Percentiles rank a stretch among this genome's conserved stretches.
phyloP scores from a whole-genome alignment of 2,797 vertebrate species.

The Gymnoscopelus microlampas region DNA sequence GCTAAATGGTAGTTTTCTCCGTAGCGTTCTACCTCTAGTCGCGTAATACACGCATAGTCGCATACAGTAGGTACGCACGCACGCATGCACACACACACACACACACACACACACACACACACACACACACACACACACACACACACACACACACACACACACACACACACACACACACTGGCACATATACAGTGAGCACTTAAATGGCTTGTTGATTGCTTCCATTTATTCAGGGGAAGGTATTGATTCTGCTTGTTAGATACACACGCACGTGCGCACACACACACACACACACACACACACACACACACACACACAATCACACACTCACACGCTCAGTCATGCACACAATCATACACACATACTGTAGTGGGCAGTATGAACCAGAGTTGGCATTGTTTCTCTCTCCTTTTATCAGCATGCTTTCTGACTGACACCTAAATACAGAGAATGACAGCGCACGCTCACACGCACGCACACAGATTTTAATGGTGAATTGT shows the following conservation, averaged over 20 bases:
- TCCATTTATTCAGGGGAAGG: slow-evolving; percentile 56
- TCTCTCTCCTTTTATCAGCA: slow-evolving; percentile 41
- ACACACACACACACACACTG: slow-evolving; percentile 17
- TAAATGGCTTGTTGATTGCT: slow-evolving; percentile 70
- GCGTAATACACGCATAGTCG: no score
- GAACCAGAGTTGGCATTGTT: slow-evolving; percentile 14
- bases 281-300: slow-evolving; percentile 3
- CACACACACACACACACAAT: no score
- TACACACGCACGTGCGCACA: slow-evolving; percentile 15
- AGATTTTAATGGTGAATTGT: slow-evolving; percentile 17
- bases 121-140: no score
- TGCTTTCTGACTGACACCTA: slow-evolving; percentile 59
- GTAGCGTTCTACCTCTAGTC: no score
- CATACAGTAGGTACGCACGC: no score
- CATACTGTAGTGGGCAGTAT: background rate
- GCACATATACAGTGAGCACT: slow-evolving; percentile 27
- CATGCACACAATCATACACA: background rate
- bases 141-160: no score
- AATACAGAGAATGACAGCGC: slow-evolving; percentile 17
- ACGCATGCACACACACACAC: no score
- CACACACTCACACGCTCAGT: slow-evolving; percentile 2
- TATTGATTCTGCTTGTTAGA: slow-evolving; percentile 5
- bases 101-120: no score
- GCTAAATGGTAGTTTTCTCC: no score
- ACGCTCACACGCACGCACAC: background rate